These are phyloP conservation scores for Ophion ellenae DNA, from an alignment of 2,888 invertebrate genomes.

Conservation along the genomic window DNA sequence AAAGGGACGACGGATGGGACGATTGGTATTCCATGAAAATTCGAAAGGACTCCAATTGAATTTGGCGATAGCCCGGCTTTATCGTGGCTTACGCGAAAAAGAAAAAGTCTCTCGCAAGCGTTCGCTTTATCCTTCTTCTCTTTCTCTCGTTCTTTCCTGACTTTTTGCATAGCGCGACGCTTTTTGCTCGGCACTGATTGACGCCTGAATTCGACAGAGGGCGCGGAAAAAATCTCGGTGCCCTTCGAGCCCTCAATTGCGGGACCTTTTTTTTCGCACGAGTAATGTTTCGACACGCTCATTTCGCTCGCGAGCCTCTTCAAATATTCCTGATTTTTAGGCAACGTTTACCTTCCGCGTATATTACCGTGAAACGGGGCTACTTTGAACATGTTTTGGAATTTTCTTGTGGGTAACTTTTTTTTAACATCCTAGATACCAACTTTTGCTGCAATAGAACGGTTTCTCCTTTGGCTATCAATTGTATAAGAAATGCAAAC, in stretches of 20 bases:
- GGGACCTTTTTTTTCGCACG: slow-evolving; percentile 74
- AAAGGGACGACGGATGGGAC: slow-evolving; percentile 38
- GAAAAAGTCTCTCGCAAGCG: slow-evolving; percentile 46
- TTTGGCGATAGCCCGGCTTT: slow-evolving; percentile 69
- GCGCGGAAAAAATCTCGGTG: slow-evolving; percentile 37
- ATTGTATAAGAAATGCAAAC: no score
- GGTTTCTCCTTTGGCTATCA: no score
- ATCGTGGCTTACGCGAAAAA: slow-evolving; percentile 58
- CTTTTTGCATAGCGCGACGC: slow-evolving; percentile 43
- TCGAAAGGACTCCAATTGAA: slow-evolving; percentile 77
- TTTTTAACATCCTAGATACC: no score
- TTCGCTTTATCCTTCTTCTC: slow-evolving; percentile 19
- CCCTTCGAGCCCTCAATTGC: slow-evolving; percentile 48
- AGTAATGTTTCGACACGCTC: slow-evolving; percentile 72
- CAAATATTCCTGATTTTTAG: slow-evolving; percentile 70
- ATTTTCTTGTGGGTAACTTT: no score
- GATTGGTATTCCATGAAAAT: slow-evolving; percentile 78
- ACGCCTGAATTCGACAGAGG: slow-evolving; percentile 73
- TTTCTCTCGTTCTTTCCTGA: slow-evolving; percentile 3
- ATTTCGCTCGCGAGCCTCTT: slow-evolving; percentile 68
- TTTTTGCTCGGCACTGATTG: slow-evolving; percentile 73
- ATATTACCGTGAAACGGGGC: not conserved
- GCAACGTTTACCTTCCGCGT: not conserved
- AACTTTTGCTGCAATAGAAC: no score
- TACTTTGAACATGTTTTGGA: no score